Percentiles rank a stretch among this genome's conserved stretches.
phyloP scores from a whole-genome alignment of 2,888 invertebrate species.

The Polylopha cassiicola region DNA sequence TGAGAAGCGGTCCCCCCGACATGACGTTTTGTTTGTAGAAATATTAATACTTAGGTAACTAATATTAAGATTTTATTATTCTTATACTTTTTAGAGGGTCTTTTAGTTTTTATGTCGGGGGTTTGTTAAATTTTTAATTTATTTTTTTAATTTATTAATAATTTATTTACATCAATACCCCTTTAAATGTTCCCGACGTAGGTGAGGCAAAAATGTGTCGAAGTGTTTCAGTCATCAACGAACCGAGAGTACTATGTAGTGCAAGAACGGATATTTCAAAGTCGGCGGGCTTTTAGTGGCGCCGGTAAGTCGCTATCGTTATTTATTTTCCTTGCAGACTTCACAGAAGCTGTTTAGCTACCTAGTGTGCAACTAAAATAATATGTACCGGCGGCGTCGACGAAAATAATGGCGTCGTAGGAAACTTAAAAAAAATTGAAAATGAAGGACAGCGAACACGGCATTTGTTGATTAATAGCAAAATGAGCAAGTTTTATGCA shows the following conservation, averaged over 20 bases:
- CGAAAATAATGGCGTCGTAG: slow-evolving; percentile 1
- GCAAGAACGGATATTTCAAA: slow-evolving; percentile 29
- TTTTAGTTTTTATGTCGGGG: too few relatives aligned
- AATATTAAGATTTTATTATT: too few relatives aligned
- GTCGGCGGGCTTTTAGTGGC: slow-evolving; percentile 31
- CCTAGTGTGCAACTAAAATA: slow-evolving; percentile 13
- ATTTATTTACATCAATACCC: too few relatives aligned
- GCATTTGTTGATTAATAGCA: slow-evolving; percentile 30
- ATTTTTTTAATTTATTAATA: too few relatives aligned
- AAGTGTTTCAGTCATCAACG: slow-evolving; percentile 18
- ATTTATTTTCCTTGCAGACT: slow-evolving; percentile 31
- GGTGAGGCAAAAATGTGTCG: slow-evolving; percentile 11
- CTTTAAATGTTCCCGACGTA: too few relatives aligned
- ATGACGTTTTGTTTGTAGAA: too few relatives aligned
- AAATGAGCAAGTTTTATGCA: slow-evolving; percentile 44
- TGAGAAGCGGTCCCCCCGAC: too few relatives aligned
- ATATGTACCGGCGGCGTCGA: slow-evolving; percentile 2
- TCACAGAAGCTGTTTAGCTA: slow-evolving; percentile 24
- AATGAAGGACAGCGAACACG: slow-evolving; percentile 19
- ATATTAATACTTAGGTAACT: too few relatives aligned
- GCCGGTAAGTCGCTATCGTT: slow-evolving; percentile 28
- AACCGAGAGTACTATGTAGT: slow-evolving; percentile 15
- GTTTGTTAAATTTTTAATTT: too few relatives aligned
- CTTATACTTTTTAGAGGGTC: too few relatives aligned
- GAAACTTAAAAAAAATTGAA: slow-evolving; percentile 4